Evolutionary conservation across 2,113 vertebrate genomes (phyloP), one percentile per base, ranked within the genome.

Genomic region (Proterorhinus semilunaris): DNA sequence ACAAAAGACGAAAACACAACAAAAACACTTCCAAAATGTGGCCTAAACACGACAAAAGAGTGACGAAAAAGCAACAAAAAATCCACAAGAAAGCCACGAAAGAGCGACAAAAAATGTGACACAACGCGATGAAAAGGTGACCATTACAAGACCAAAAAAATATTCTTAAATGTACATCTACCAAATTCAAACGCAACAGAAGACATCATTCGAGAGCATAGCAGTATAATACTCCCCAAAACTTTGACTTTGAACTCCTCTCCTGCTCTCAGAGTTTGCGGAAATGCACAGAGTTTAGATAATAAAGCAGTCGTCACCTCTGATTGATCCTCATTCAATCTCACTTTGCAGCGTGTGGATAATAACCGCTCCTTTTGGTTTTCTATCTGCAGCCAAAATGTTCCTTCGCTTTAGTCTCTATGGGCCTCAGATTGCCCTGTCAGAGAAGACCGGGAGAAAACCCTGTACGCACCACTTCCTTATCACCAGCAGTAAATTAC

Each of bases 401-500:
- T 78, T 75, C 69, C 71, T 72, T 69, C 87, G 79, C 83, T 86
- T 86, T 79, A 69, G 76, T 71, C 76, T 81, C 81, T 21, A 45
- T 57, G 47, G 86, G 44, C 65, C 65, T 83, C 80, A 73, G 74
- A 83, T 85, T 82, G 85, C 78, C 79, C 84, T 83, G 86, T 87
- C 87, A 89, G 86, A 86, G 76, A 77, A 71, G 72, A 79, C 80
- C 81, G 66, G 81, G 81, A 87, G 53, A 70, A 80, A 88, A 86
- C 77, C 73, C 83, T 83, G 75, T 72, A 72, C 71, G 52, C 87
- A 84, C 85, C 85, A 86, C 88, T 86, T 85, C 81, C 87, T 91
- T 91, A 90, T 91, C 87, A n/a, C 87, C 73, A 66, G 76, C 83
- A 88, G 86, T 88, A 89, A 91, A 91, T 91, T 90, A 90, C 85